Evolutionary conservation across 1,140 invertebrate species (phyloP).

Genomic region (Muscidifurax raptorellus): DNA sequence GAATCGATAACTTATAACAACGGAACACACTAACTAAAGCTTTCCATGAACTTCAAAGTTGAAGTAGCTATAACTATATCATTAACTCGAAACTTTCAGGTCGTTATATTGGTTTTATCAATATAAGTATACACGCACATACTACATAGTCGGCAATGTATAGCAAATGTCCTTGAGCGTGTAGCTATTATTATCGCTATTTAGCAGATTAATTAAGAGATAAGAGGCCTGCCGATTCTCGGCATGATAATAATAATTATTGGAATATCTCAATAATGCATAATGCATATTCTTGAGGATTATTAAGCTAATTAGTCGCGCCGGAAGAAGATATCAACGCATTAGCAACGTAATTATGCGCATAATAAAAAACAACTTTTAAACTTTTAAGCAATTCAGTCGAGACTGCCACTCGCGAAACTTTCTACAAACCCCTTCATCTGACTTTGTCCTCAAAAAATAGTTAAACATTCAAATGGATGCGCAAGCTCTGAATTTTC

Average conservation of each 20-base stretch:
- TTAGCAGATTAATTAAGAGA: neutral
- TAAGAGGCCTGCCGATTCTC: no score
- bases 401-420: no score
- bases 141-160: no score
- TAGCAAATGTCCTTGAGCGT: no score
- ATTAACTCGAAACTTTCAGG: neutral
- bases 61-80: neutral
- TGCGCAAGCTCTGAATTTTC: no score
- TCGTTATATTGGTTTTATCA: neutral
- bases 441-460: no score
- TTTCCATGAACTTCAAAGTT: conserved; percentile 14
- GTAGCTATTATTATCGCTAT: neutral
- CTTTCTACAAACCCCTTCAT: no score
- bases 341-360: neutral
- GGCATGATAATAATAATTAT: neutral
- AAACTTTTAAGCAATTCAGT: neutral
- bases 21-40: conserved; percentile 7
- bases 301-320: neutral
- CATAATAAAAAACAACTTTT: neutral
- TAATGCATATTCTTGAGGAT: neutral
- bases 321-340: neutral
- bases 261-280: neutral
- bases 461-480: no score
- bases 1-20: conserved; percentile 26
- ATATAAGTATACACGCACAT: neutral